A percentile compares a stretch with the other conserved stretches of the same genome.
These are phyloP conservation scores for Erpornis zantholeuca DNA, from an alignment of 2,113 vertebrate genomes.

Conservation along the genomic window DNA sequence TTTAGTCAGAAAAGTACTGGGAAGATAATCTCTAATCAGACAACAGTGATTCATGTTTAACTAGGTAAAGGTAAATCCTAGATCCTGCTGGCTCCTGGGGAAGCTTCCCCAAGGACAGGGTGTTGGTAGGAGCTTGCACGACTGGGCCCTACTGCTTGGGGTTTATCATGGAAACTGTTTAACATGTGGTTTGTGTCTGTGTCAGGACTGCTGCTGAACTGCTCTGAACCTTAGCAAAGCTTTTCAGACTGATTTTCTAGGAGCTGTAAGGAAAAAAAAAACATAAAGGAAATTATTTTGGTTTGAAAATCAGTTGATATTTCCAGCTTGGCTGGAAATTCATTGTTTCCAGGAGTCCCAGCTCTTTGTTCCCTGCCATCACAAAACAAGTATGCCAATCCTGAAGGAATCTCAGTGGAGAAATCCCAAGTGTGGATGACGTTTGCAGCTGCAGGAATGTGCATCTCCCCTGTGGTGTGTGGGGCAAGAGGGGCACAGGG, in stretches of 20 bases:
- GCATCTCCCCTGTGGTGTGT: background rate
- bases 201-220: background rate
- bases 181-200: background rate
- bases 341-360: background rate
- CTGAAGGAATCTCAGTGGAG: background rate
- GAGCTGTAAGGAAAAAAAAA: background rate
- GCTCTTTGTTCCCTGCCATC: background rate
- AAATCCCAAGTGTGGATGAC: background rate
- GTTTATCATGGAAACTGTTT: background rate
- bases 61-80: background rate
- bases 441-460: background rate
- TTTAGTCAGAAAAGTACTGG: slow-evolving; percentile 22
- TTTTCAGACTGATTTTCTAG: background rate
- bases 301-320: background rate
- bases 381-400: background rate
- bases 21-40: slow-evolving; percentile 5
- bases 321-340: background rate
- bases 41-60: background rate
- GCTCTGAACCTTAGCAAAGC: background rate
- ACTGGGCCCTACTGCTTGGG: background rate
- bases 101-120: background rate
- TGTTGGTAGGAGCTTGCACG: background rate
- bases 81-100: background rate
- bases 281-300: background rate
- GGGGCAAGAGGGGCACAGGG: background rate